phyloP scores from a whole-genome alignment of 2,888 invertebrate species.

The Anaspis maculata region DNA sequence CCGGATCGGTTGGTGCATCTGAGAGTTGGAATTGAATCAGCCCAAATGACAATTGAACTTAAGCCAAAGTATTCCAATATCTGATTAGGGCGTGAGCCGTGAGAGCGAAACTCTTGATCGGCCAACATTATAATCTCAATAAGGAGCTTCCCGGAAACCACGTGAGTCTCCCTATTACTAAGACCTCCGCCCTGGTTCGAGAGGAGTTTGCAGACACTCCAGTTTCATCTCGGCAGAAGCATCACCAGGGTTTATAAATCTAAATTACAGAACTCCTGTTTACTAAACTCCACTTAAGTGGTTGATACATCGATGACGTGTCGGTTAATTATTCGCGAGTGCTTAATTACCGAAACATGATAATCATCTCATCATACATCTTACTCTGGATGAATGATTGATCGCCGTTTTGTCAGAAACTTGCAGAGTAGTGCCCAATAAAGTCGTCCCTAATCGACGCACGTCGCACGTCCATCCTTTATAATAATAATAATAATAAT shows the following conservation, averaged over 20 bases:
- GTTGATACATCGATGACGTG: slow-evolving; percentile 36
- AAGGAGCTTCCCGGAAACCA: slow-evolving; percentile 11
- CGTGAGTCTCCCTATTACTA: slow-evolving; percentile 9
- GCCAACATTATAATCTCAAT: slow-evolving; percentile 11
- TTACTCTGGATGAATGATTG: slow-evolving; percentile 30
- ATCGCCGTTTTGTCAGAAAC: slow-evolving; percentile 30
- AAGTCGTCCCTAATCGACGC: too few species aligned
- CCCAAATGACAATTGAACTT: not conserved
- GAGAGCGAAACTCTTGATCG: not conserved
- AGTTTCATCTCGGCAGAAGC: slow-evolving; percentile 4
- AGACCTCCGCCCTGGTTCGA: slow-evolving; percentile 3
- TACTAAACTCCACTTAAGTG: slow-evolving; percentile 30
- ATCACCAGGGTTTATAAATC: slow-evolving; percentile 14
- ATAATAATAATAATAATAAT: too few species aligned
- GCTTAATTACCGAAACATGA: slow-evolving; percentile 37
- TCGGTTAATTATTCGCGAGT: slow-evolving; percentile 37
- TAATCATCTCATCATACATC: slow-evolving; percentile 38
- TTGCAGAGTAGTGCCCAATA: slow-evolving; percentile 25
- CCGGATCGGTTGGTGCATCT: too few species aligned
- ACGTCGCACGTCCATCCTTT: too few species aligned
- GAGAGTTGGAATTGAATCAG: too few species aligned
- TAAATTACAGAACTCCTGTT: slow-evolving; percentile 22
- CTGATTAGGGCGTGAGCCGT: not conserved
- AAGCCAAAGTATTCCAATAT: not conserved
- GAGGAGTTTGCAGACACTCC: slow-evolving; percentile 10